phyloP scores from a whole-genome alignment of 2,797 vertebrate genomes.

The Melanogrammus aeglefinus region DNA sequence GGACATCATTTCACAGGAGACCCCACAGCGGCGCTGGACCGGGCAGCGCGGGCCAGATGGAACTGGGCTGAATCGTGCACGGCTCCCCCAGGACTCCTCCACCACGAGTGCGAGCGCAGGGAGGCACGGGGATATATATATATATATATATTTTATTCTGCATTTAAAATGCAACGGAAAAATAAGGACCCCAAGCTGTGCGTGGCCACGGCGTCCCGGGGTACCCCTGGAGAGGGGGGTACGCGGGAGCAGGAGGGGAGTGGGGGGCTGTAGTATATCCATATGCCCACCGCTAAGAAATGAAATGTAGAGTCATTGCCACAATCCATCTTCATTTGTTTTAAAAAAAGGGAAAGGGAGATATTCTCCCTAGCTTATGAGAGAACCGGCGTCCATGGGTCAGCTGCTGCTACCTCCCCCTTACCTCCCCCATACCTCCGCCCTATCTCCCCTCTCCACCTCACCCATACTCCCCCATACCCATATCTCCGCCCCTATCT shows the following conservation, averaged over 20 bases:
- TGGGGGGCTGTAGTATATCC: conserved; percentile 78
- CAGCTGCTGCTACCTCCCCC: conserved; percentile 68
- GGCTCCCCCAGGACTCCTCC: conserved; percentile 62
- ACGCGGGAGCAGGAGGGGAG: conserved; percentile 66
- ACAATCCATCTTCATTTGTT: conserved; percentile 76
- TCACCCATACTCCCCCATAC: conserved; percentile 24
- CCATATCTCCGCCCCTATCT: too few relatives aligned
- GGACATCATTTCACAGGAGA: conserved; percentile 81
- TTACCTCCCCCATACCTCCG: too few relatives aligned
- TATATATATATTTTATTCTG: conserved; percentile 38
- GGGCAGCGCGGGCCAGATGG: conserved; percentile 67
- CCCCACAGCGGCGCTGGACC: conserved; percentile 72
- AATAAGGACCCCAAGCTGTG: conserved; percentile 50
- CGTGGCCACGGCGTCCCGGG: conserved; percentile 57
- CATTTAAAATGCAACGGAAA: conserved; percentile 59
- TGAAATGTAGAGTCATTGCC: conserved; percentile 80
- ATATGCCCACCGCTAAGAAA: conserved; percentile 80
- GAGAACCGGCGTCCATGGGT: conserved; percentile 75
- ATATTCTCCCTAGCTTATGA: conserved; percentile 58
- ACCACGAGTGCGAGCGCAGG: conserved; percentile 46
- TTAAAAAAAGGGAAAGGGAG: conserved; percentile 47
- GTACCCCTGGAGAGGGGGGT: conserved; percentile 52
- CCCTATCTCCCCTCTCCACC: neutral
- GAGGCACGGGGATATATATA: neutral
- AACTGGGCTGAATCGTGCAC: conserved; percentile 72